Conservation (phyloP, 1,140 invertebrate species). For the Drosophila trapezifrons region DNA sequence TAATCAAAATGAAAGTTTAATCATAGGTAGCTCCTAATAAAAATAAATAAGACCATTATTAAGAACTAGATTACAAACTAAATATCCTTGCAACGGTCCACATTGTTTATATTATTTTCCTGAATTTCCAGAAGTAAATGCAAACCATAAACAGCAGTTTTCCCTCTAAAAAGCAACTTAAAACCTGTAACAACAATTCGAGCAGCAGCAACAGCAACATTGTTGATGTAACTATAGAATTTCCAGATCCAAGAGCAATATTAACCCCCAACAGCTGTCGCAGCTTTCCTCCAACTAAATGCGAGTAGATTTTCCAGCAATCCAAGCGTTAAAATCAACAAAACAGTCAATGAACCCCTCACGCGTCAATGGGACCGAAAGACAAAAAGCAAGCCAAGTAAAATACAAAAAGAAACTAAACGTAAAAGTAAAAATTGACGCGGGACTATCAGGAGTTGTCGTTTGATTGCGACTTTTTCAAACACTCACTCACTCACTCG, state of each 20-base stretch:
- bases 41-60: too few species aligned
- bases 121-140: not conserved
- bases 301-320: conserved; percentile 53
- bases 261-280: conserved; percentile 17
- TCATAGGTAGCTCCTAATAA: too few species aligned
- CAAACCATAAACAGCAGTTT: not conserved
- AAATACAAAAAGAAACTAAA: conserved; percentile 38
- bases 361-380: conserved; percentile 52
- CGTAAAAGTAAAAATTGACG: conserved; percentile 37
- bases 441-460: conserved; percentile 45
- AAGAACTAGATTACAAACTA: too few species aligned
- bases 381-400: conserved; percentile 7
- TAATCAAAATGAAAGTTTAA: too few species aligned
- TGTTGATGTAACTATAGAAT: not conserved
- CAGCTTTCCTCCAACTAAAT: conserved; percentile 24
- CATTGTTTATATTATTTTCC: not conserved
- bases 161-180: not conserved
- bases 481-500: conserved; percentile 59
- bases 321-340: conserved; percentile 73
- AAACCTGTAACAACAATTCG: not conserved
- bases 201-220: not conserved
- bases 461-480: conserved; percentile 60
- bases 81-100: too few species aligned
- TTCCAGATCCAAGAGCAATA: not conserved
- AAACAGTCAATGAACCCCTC: conserved; percentile 74